These are phyloP conservation scores for Linepithema humile DNA, from an alignment of 1,140 invertebrate genomes.

Conservation along the genomic window DNA sequence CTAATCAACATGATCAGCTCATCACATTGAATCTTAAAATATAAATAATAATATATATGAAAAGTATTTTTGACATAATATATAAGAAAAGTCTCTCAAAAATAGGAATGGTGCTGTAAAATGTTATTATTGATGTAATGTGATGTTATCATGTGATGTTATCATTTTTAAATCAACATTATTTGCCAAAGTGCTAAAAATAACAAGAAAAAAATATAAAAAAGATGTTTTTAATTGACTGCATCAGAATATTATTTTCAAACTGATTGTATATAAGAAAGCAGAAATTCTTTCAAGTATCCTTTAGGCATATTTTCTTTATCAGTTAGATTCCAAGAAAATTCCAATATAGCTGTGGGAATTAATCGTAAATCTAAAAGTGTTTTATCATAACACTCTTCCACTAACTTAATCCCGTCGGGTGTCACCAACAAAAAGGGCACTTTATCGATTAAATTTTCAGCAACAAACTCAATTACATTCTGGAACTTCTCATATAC, in stretches of 20 bases:
- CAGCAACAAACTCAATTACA: slow-evolving; percentile 90
- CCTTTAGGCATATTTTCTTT: slow-evolving; percentile 81
- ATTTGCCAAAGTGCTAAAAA: background rate
- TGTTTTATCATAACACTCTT: slow-evolving; percentile 87
- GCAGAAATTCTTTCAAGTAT: slow-evolving; percentile 91
- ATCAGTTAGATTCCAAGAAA: slow-evolving; percentile 85
- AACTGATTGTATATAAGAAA: slow-evolving; percentile 85
- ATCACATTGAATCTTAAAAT: too few species aligned
- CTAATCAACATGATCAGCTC: background rate
- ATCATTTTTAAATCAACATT: background rate
- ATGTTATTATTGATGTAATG: too few species aligned
- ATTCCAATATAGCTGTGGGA: slow-evolving; percentile 90
- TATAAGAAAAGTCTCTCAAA: background rate
- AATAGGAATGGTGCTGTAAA: too few species aligned
- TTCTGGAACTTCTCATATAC: slow-evolving; percentile 90
- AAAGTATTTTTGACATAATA: background rate
- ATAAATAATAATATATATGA: background rate
- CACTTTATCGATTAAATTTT: slow-evolving; percentile 87
- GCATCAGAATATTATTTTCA: slow-evolving; percentile 35
- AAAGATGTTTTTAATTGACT: background rate
- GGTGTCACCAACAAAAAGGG: slow-evolving; percentile 88
- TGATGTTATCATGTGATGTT: background rate
- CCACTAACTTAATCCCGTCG: slow-evolving; percentile 86
- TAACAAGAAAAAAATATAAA: slow-evolving; percentile 7
- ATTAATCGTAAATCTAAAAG: slow-evolving; percentile 90